Evolutionary conservation across 2,888 invertebrate species (phyloP).

Genomic region (Steinernema hermaphroditum): DNA sequence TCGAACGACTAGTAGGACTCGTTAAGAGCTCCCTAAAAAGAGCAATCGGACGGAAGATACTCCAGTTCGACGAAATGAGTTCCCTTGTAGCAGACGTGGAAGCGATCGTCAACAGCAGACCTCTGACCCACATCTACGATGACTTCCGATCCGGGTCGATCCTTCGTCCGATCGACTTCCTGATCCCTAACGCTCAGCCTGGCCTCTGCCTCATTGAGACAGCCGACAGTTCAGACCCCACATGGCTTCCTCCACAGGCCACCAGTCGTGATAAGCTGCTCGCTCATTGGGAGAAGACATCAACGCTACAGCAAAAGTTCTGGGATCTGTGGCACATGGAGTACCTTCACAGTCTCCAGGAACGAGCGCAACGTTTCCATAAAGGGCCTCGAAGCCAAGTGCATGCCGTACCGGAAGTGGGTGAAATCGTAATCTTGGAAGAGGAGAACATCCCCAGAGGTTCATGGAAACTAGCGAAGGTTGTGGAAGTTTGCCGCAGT

Average conservation of each 20-base stretch:
- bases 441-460: not conserved
- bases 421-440: not conserved
- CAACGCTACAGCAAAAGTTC: not conserved
- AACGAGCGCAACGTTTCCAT: not conserved
- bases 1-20: constrained; percentile 67
- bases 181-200: not conserved
- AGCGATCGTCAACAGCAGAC: constrained; percentile 23
- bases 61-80: not conserved
- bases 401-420: not conserved
- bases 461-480: not conserved
- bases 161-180: no score
- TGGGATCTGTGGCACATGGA: not conserved
- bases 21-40: constrained; percentile 54
- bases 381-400: not conserved
- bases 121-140: not conserved
- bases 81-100: not conserved
- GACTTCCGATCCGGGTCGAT: not conserved
- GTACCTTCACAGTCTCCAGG: not conserved
- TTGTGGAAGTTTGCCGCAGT: not conserved
- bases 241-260: not conserved
- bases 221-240: not conserved
- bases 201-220: not conserved
- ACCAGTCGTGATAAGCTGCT: not conserved
- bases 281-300: not conserved
- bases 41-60: constrained; percentile 10